Evolutionary conservation across 2,888 invertebrate species (phyloP).

Genomic region (Ypsolopha sequella): DNA sequence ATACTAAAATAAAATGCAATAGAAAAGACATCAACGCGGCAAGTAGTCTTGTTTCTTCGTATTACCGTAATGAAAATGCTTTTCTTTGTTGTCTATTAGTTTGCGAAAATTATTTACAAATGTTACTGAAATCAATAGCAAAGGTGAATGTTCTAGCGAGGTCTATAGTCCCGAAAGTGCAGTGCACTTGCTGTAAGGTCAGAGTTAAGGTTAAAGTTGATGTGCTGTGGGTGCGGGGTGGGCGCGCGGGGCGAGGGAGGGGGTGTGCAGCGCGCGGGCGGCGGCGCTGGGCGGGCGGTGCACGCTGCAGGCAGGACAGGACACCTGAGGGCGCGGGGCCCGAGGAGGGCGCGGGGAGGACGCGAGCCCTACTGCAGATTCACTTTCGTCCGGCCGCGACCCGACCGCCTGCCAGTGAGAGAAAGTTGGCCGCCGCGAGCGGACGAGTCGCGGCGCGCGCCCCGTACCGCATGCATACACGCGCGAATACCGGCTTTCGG

Average conservation of each 20-base stretch:
- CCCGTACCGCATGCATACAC: slow-evolving; percentile 42
- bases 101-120: too few relatives aligned
- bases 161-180: slow-evolving; percentile 25
- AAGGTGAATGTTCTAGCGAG: slow-evolving; percentile 4
- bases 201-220: slow-evolving; percentile 66
- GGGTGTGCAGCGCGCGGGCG: slow-evolving; percentile 20
- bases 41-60: too few relatives aligned
- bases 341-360: slow-evolving; percentile 38
- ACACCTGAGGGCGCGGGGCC: slow-evolving; percentile 23
- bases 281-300: slow-evolving; percentile 16
- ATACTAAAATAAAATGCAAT: too few relatives aligned
- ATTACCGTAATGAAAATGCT: too few relatives aligned
- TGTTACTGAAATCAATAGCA: background rate
- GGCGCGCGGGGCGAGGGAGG: slow-evolving; percentile 27
- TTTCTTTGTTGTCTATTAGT: too few relatives aligned
- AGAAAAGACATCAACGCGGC: too few relatives aligned
- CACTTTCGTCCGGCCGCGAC: slow-evolving; percentile 65
- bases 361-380: slow-evolving; percentile 54
- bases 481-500: slow-evolving; percentile 5
- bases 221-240: slow-evolving; percentile 39
- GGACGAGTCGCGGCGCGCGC: slow-evolving; percentile 62
- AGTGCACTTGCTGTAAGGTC: slow-evolving; percentile 62
- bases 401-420: slow-evolving; percentile 54
- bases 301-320: slow-evolving; percentile 1
- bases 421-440: slow-evolving; percentile 69